A percentile compares a stretch with the other conserved stretches of the same genome.
These are phyloP conservation scores for Drosophila glabriapex DNA, from an alignment of 2,888 invertebrate genomes.

Conservation along the genomic window DNA sequence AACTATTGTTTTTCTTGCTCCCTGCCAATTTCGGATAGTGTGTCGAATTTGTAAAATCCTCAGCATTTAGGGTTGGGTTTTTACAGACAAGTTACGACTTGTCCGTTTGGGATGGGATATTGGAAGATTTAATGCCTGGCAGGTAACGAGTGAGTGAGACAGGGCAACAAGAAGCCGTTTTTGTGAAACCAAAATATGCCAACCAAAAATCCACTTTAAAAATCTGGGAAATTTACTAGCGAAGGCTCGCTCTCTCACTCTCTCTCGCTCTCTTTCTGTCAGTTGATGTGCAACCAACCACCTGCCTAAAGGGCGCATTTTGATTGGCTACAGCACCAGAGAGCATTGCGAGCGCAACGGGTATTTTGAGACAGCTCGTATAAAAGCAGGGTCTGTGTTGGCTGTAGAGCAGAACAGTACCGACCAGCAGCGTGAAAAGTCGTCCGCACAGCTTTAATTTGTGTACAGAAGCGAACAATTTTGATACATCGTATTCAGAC, in stretches of 20 bases:
- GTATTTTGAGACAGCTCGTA: conserved; percentile 49
- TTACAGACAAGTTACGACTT: conserved; percentile 69
- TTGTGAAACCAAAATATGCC: conserved; percentile 37
- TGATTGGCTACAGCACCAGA: conserved; percentile 57
- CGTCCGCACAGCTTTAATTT: conserved; percentile 22
- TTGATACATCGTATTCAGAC: conserved; percentile 19
- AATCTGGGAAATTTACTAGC: conserved; percentile 35
- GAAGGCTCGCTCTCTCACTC: conserved; percentile 10
- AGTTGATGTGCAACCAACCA: conserved; percentile 60
- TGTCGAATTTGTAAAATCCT: conserved; percentile 76
- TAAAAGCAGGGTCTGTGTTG: conserved; percentile 59
- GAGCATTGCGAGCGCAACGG: conserved; percentile 22
- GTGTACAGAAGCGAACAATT: conserved; percentile 10
- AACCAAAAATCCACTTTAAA: conserved; percentile 50
- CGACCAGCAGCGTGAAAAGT: conserved; percentile 58
- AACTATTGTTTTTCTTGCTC: conserved; percentile 50
- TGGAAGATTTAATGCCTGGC: conserved; percentile 41
- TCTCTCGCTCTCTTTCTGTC: conserved; percentile 18
- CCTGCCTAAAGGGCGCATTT: conserved; percentile 63
- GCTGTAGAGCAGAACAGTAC: conserved; percentile 66
- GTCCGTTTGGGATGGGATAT: conserved; percentile 51
- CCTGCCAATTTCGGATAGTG: conserved; percentile 59
- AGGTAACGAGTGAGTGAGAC: conserved; percentile 63
- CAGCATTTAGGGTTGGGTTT: conserved; percentile 50
- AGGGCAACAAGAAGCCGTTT: conserved; percentile 36